phyloP scores from a whole-genome alignment of 2,113 vertebrate genomes.

The Tor tambroides region DNA sequence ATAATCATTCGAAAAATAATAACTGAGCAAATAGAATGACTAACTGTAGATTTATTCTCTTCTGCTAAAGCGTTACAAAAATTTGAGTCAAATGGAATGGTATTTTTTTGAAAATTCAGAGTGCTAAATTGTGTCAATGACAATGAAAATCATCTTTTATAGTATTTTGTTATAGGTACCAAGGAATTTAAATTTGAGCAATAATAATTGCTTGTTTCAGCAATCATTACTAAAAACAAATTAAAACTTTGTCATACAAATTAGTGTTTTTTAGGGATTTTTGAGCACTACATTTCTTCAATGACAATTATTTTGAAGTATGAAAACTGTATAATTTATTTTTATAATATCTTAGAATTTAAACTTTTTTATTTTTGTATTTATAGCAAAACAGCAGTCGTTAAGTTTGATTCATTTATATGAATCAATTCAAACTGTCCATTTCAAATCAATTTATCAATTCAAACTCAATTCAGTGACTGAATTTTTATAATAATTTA shows the following conservation, averaged over 20 bases:
- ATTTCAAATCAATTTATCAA: neutral
- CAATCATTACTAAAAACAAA: too few relatives aligned
- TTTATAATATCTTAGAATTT: neutral
- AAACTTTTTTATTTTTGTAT: neutral
- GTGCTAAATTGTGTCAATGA: too few relatives aligned
- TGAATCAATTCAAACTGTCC: neutral
- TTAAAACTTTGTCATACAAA: too few relatives aligned
- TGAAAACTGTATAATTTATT: neutral
- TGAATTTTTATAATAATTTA: neutral
- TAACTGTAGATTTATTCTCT: neutral
- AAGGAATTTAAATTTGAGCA: too few relatives aligned
- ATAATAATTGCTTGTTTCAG: too few relatives aligned
- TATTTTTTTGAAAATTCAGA: too few relatives aligned
- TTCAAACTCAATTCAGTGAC: neutral
- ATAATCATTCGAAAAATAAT: neutral
- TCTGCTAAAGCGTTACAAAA: neutral
- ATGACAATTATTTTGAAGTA: neutral
- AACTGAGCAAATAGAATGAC: neutral
- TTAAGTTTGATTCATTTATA: too few relatives aligned
- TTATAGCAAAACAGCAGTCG: neutral
- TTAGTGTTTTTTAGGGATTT: too few relatives aligned
- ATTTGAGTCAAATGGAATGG: too few relatives aligned
- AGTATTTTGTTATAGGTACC: too few relatives aligned
- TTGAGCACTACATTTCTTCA: neutral
- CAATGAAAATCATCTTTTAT: too few relatives aligned